Conservation (phyloP, 2,797 vertebrate species). For the Oryzias dopingdopingensis region DNA sequence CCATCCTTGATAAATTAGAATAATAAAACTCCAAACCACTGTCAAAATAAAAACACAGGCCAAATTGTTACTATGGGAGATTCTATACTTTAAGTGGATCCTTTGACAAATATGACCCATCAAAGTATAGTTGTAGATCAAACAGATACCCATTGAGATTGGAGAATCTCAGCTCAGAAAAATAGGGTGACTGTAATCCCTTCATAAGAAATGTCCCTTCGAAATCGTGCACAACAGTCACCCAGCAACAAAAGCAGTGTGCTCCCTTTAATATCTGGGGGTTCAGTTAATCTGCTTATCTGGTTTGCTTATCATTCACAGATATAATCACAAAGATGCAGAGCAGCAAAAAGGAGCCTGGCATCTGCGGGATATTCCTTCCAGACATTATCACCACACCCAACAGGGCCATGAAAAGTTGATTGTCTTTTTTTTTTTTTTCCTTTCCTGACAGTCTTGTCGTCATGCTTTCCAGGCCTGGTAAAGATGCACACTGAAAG, state of each 20-base stretch:
- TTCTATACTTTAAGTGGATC: too few relatives aligned
- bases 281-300: conserved; percentile 60
- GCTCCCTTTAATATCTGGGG: conserved; percentile 33
- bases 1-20: conserved; percentile 3
- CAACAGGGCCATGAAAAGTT: conserved; percentile 14
- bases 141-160: neutral
- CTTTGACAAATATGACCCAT: neutral
- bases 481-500: conserved; percentile 27
- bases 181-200: conserved; percentile 5
- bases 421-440: conserved; percentile 3
- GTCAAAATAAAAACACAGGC: too few relatives aligned
- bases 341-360: conserved; percentile 44
- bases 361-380: conserved; percentile 27
- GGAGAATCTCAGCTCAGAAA: conserved; percentile 5
- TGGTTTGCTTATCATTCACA: conserved; percentile 45
- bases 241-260: conserved; percentile 20
- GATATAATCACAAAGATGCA: conserved; percentile 44
- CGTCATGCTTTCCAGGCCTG: conserved; percentile 14
- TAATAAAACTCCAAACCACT: too few relatives aligned
- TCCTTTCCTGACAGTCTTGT: neutral
- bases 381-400: neutral
- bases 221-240: conserved; percentile 22
- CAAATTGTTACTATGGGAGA: too few relatives aligned
- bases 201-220: conserved; percentile 26
- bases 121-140: neutral